Evolutionary conservation across 2,888 invertebrate genomes (phyloP), one percentile per base, ranked within the genome.

Genomic region (Drosophila hamatofila): DNA sequence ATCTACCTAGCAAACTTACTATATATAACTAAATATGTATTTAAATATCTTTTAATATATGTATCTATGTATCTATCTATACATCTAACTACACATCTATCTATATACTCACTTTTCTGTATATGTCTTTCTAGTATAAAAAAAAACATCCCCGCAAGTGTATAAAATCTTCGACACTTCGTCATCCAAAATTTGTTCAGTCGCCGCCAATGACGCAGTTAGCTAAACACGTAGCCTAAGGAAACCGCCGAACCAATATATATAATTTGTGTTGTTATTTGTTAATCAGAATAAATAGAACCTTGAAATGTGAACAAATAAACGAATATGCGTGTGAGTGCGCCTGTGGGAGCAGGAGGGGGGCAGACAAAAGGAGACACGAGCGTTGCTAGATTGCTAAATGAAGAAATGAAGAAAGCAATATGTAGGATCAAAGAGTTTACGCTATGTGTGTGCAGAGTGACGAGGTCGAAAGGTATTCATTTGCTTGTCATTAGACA

Each of bases 171-270:
- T 35, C 25, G 21, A 7, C 25, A 21, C 6, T 3, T 4, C 21
- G 14, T 21, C 30, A 49, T 30, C 14, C 18, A 3, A 33, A 49
- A 12, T 49, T 33, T 52, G 30, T 21, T 56, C 42, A 21, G 52
- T 5, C 16, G 33, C 25, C 16, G 33, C 27, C 66, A 55, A 62
- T 78, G 68, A 83, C 82, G 81, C 84, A 83, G 81, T 82, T 87
- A 27, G 46, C 41, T 23, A 25, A 39, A 14, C 30, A 21, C 41
- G 25, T 37, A 48, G 33, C 16, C 30, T 5, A 51, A 67, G 41
- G 25, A 30, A 33, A 59, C n/a, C 30, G 30, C 44, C 27, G 41
- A 60, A 18, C 25, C 39, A 37, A 44, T 48, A 37, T 55, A 67
- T 61, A 39, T 52, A 46, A 55, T 61, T 60, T 44, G 25, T 41